phyloP scores from a whole-genome alignment of 1,140 invertebrate species.

The Bombus impatiens region DNA sequence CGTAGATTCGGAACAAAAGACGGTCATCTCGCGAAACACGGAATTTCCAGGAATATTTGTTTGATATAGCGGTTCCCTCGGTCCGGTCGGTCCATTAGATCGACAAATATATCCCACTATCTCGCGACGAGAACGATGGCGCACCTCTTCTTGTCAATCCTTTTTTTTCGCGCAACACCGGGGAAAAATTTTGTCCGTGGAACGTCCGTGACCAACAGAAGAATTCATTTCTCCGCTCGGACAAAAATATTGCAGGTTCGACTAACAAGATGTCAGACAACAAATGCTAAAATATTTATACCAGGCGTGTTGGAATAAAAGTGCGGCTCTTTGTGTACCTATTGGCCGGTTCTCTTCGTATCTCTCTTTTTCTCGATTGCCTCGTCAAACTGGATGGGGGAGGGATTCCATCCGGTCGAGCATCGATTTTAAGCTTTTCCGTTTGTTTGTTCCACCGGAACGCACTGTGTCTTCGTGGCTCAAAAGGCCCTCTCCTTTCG shows the following conservation, averaged over 20 bases:
- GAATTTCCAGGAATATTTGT: conserved; percentile 29
- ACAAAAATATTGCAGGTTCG: not conserved
- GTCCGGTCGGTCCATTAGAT: conserved; percentile 54
- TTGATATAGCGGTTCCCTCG: not conserved
- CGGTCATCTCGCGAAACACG: conserved; percentile 15
- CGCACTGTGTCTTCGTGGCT: conserved; percentile 14
- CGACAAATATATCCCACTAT: conserved; percentile 42
- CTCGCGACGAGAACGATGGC: conserved; percentile 24
- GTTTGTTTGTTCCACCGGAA: conserved; percentile 23
- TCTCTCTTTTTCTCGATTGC: conserved; percentile 11
- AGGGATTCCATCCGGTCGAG: not conserved
- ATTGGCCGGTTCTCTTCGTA: conserved; percentile 15
- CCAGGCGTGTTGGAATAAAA: conserved; percentile 32
- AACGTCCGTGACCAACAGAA: not conserved
- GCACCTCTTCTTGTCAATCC: conserved; percentile 20
- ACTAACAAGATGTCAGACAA: conserved; percentile 54
- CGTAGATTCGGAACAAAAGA: conserved; percentile 15
- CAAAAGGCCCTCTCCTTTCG: not conserved
- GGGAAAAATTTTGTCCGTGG: conserved; percentile 8
- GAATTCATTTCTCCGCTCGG: no score
- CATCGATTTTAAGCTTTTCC: conserved; percentile 43
- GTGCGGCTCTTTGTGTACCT: not conserved
- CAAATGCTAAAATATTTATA: conserved; percentile 66
- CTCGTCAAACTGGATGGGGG: conserved; percentile 14
- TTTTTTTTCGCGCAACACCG: conserved; percentile 22